A percentile compares a stretch with the other conserved stretches of the same genome.
These are phyloP conservation scores for Athalia circularis DNA, from an alignment of 2,888 invertebrate genomes.

Conservation along the genomic window DNA sequence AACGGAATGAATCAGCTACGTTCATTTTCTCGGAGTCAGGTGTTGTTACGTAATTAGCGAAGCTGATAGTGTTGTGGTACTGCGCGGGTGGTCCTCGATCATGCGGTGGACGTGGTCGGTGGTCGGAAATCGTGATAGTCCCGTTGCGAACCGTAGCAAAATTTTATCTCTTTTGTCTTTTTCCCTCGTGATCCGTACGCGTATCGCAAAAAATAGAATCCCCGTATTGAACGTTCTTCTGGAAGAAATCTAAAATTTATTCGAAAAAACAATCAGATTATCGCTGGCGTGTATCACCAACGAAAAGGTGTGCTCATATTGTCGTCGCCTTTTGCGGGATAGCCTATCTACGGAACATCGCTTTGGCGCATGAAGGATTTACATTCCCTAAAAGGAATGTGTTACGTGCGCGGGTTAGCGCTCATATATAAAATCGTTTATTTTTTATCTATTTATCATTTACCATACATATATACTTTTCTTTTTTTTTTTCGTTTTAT, in stretches of 20 bases:
- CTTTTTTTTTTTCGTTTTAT: slow-evolving; percentile 41
- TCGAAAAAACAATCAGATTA: neutral
- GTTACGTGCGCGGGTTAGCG: slow-evolving; percentile 52
- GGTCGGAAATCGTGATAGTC: neutral
- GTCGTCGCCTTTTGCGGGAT: slow-evolving; percentile 6
- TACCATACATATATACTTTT: slow-evolving; percentile 6
- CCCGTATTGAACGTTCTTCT: neutral
- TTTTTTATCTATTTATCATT: slow-evolving; percentile 22
- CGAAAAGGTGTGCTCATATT: neutral
- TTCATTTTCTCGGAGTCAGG: slow-evolving; percentile 34
- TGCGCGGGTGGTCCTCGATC: slow-evolving; percentile 22
- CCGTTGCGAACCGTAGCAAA: slow-evolving; percentile 8
- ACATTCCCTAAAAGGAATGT: slow-evolving; percentile 56
- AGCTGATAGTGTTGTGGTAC: slow-evolving; percentile 28
- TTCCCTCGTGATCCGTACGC: neutral
- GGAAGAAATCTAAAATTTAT: too few relatives aligned
- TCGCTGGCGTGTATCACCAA: neutral
- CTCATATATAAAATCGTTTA: slow-evolving; percentile 47
- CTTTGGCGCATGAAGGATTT: slow-evolving; percentile 39
- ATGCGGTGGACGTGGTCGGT: neutral
- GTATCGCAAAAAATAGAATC: neutral
- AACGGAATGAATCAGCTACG: slow-evolving; percentile 21
- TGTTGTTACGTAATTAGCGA: slow-evolving; percentile 39
- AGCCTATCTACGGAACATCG: neutral
- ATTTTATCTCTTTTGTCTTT: neutral